Percentiles rank a stretch among this genome's conserved stretches.
These are phyloP conservation scores for Labeo catla DNA, from an alignment of 2,113 vertebrate species.

Conservation along the genomic window DNA sequence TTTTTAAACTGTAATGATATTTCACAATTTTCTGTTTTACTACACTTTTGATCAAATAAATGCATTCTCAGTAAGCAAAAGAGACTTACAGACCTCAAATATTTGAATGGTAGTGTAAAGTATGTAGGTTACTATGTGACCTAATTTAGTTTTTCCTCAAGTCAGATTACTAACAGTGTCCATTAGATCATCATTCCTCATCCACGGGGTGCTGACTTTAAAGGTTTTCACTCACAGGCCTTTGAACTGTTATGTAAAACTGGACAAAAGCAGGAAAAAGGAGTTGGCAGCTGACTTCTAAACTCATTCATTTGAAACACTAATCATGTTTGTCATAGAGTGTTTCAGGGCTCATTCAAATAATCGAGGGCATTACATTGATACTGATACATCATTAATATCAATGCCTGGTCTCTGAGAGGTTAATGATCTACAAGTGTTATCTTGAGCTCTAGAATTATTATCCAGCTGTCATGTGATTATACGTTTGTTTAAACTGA, in stretches of 20 bases:
- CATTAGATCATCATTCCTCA: background rate
- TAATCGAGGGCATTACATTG: background rate
- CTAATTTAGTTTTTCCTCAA: background rate
- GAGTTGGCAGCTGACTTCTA: background rate
- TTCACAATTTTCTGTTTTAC: background rate
- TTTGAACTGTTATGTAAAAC: background rate
- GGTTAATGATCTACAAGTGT: background rate
- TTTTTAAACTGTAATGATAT: background rate
- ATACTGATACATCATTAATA: background rate
- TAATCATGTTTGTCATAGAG: background rate
- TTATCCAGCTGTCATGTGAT: background rate
- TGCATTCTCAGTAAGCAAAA: background rate
- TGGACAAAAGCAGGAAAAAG: background rate
- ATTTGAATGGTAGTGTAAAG: background rate
- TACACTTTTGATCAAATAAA: background rate
- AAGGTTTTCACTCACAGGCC: background rate
- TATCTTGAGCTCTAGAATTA: background rate
- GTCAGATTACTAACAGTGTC: background rate
- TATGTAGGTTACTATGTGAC: background rate
- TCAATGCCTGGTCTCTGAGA: background rate
- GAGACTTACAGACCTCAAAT: background rate
- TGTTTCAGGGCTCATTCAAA: background rate
- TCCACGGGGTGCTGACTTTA: slow-evolving; percentile 7
- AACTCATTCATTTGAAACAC: background rate
- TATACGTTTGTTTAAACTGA: background rate